These are phyloP conservation scores for Platycheirus albimanus DNA, from an alignment of 2,888 invertebrate genomes.

Conservation along the genomic window DNA sequence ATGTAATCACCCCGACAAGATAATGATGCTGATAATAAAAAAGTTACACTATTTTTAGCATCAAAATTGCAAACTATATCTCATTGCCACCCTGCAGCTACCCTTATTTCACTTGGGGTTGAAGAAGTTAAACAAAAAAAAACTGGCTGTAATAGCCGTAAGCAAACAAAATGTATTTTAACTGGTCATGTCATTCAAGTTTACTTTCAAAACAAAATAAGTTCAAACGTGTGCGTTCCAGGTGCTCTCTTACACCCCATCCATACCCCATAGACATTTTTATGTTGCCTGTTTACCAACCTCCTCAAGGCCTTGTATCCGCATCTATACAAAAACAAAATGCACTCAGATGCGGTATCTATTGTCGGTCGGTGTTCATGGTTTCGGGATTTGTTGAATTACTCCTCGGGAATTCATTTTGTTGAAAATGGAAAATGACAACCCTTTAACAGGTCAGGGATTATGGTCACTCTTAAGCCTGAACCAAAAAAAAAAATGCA, in stretches of 20 bases:
- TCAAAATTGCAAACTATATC: constrained; percentile 2
- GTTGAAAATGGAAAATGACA: constrained; percentile 38
- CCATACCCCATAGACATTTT: not conserved
- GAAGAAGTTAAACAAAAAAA: constrained; percentile 16
- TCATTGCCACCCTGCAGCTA: constrained; percentile 3
- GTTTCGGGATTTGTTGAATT: constrained; percentile 41
- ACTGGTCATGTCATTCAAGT: constrained; percentile 26
- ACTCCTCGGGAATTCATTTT: constrained; percentile 32
- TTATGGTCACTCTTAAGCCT: constrained; percentile 14
- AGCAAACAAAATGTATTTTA: constrained; percentile 39
- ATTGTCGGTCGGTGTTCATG: constrained; percentile 30
- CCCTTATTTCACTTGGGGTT: constrained; percentile 8
- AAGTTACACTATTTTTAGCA: constrained; percentile 12
- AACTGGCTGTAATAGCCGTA: constrained; percentile 15
- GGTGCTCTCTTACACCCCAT: not conserved
- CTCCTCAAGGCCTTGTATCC: constrained; percentile 20
- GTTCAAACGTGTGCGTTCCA: not conserved
- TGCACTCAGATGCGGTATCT: constrained; percentile 52
- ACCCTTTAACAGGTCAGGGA: constrained; percentile 52
- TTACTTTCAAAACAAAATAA: not conserved
- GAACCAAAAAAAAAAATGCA: not conserved
- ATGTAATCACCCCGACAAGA: constrained; percentile 12
- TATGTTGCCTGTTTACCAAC: constrained; percentile 10
- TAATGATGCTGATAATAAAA: constrained; percentile 26
- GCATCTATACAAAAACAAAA: constrained; percentile 11